A percentile compares a stretch with the other conserved stretches of the same genome.
Evolutionary conservation across 2,797 vertebrate genomes (phyloP).

Genomic region (Semaprochilodus insignis): DNA sequence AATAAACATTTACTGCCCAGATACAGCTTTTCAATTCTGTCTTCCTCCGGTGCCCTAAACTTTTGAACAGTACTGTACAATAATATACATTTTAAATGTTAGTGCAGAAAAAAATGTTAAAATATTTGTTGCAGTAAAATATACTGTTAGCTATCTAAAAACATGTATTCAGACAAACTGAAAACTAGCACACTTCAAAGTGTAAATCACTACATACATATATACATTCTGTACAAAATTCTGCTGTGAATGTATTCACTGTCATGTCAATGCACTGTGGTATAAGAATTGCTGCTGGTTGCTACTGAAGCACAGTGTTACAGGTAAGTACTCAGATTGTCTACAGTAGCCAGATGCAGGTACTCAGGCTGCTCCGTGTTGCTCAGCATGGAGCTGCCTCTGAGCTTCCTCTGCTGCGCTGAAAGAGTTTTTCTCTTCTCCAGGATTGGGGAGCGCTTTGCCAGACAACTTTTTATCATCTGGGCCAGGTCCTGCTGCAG

Average conservation of each 20-base stretch:
- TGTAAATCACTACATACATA: too few relatives aligned
- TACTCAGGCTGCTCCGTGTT: constrained; percentile 83
- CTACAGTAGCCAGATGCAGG: constrained; percentile 86
- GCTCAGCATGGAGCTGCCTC: constrained; percentile 58
- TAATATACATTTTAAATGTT: too few relatives aligned
- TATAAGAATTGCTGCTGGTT: not conserved
- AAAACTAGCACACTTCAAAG: constrained; percentile 1
- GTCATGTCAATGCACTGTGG: not conserved
- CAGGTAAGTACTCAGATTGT: constrained; percentile 83
- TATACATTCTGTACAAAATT: constrained; percentile 3
- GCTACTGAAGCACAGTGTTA: constrained; percentile 64
- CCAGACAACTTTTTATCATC: constrained; percentile 85
- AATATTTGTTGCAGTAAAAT: too few relatives aligned
- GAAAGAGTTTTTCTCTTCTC: constrained; percentile 66
- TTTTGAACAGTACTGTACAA: too few relatives aligned
- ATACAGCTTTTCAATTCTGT: too few relatives aligned
- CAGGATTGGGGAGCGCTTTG: constrained; percentile 74
- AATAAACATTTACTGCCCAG: too few relatives aligned
- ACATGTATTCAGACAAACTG: not conserved
- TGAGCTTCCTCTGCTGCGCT: constrained; percentile 69
- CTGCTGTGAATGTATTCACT: not conserved
- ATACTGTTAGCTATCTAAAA: not conserved
- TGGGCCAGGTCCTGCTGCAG: constrained; percentile 89
- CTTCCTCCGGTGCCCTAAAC: too few relatives aligned
- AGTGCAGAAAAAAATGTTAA: not conserved